Conservation (phyloP, 2,888 invertebrate species). For the Bembecia ichneumoniformis region DNA sequence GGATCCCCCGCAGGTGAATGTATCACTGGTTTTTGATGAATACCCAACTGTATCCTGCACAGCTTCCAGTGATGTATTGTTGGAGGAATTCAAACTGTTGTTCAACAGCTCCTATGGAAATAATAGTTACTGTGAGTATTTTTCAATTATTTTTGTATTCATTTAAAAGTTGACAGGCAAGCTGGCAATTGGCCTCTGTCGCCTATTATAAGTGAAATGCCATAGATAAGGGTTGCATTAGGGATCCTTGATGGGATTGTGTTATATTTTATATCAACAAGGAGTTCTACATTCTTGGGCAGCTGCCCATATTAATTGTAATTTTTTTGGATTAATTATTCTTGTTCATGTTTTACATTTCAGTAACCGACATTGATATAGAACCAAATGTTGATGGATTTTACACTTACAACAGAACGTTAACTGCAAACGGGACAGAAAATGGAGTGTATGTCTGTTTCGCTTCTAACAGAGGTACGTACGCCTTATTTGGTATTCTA, state of each 20-base stretch:
- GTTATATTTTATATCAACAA: no score
- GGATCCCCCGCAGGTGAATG: slow-evolving; percentile 37
- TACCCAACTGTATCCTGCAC: slow-evolving; percentile 30
- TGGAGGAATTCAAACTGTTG: slow-evolving; percentile 26
- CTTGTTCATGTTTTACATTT: slow-evolving; percentile 13
- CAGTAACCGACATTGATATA: slow-evolving; percentile 28
- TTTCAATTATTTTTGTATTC: no score
- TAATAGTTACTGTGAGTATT: slow-evolving; percentile 23
- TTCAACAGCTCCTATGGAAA: slow-evolving; percentile 19
- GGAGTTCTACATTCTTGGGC: no score
- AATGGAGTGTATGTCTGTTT: slow-evolving; percentile 47
- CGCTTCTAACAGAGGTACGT: slow-evolving; percentile 51
- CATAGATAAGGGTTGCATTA: no score
- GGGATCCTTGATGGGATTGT: no score
- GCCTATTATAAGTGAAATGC: no score
- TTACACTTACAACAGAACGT: slow-evolving; percentile 30
- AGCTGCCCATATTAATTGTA: no score
- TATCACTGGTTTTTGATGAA: slow-evolving; percentile 25
- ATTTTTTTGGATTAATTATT: no score
- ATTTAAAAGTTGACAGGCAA: no score
- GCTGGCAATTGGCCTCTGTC: no score
- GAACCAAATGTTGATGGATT: slow-evolving; percentile 33
- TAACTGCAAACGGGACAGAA: slow-evolving; percentile 26
- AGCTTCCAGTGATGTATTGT: slow-evolving; percentile 34
- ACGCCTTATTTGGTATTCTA: neutral